A percentile compares a stretch with the other conserved stretches of the same genome.
Evolutionary conservation across 1,140 invertebrate species (phyloP).

Genomic region (Lamellibrachia luymesi): DNA sequence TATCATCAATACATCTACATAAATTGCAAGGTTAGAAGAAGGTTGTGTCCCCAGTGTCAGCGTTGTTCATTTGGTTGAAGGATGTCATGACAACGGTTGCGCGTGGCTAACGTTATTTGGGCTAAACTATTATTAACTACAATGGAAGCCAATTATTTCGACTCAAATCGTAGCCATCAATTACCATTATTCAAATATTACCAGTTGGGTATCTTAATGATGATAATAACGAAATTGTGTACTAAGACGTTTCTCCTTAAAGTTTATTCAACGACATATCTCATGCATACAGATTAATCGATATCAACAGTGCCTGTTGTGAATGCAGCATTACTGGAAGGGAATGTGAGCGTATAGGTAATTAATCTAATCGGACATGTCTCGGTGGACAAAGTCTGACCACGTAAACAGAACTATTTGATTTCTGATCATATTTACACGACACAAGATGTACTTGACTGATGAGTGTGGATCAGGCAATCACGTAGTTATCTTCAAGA

Average conservation of each 20-base stretch:
- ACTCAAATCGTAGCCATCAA: neutral
- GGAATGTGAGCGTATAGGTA: neutral
- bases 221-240: neutral
- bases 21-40: too few species aligned
- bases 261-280: neutral
- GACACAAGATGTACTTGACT: neutral
- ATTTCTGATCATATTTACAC: neutral
- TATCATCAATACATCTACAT: too few species aligned
- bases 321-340: neutral
- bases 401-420: neutral
- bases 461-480: neutral
- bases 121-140: neutral
- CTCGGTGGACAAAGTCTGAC: neutral
- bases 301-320: neutral
- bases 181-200: neutral
- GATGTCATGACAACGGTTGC: neutral
- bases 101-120: neutral
- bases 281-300: neutral
- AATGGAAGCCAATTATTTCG: neutral
- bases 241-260: neutral
- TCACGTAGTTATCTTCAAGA: too few species aligned
- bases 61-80: neutral
- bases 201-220: neutral
- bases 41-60: too few species aligned
- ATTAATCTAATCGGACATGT: neutral